Conservation (phyloP, 2,113 vertebrate genomes). For the Pollachius pollachius region DNA sequence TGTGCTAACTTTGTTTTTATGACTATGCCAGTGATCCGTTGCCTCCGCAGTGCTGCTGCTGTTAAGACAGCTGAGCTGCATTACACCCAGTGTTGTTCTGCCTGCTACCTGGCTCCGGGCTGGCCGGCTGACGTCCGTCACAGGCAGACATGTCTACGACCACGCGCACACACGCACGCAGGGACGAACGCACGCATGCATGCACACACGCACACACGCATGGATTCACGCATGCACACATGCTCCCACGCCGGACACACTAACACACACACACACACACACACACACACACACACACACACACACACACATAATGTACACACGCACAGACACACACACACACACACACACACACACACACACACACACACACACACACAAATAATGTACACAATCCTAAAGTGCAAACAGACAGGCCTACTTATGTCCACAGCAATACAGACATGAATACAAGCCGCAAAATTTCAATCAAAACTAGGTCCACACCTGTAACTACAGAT, state of each 20-base stretch:
- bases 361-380: background rate
- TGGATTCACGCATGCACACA: background rate
- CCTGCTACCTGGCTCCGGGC: constrained; percentile 61
- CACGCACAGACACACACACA: background rate
- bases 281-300: no score
- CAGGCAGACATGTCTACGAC: constrained; percentile 8
- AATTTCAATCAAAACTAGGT: constrained; percentile 13
- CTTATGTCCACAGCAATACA: constrained; percentile 6
- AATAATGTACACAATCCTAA: background rate
- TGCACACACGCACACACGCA: background rate
- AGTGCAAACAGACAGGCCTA: background rate
- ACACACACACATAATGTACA: no score
- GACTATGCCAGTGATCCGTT: constrained; percentile 67
- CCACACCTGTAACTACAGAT: constrained; percentile 41
- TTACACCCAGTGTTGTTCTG: constrained; percentile 65
- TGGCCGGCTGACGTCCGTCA: constrained; percentile 34
- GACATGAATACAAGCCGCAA: constrained; percentile 16
- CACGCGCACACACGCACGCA: constrained; percentile 9
- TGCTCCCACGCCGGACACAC: constrained; percentile 1
- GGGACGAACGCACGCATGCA: constrained; percentile 6
- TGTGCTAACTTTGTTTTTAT: constrained; percentile 65
- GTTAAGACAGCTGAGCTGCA: constrained; percentile 77
- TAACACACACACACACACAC: no score
- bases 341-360: background rate
- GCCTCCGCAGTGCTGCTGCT: constrained; percentile 54